Base-by-base conservation (phyloP, 53 echinoderm and acorn worm species). In the Holothuria leucospilota region DNA sequence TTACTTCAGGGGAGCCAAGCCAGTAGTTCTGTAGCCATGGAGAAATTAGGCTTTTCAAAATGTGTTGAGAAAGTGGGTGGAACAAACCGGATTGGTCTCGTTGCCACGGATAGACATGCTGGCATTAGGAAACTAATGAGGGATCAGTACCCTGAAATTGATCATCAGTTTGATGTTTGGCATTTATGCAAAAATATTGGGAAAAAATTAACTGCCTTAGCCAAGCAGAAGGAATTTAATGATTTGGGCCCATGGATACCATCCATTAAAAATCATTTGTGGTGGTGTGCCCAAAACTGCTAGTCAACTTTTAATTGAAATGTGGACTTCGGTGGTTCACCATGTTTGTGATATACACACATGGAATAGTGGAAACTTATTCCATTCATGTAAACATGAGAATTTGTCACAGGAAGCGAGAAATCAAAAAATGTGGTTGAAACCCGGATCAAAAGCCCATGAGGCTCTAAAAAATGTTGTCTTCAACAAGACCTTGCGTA, bases 121-220 rank as follows among this genome's bases (percentile, higher is more conserved):
- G 72, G 88, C 20, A 88, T 88, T 0, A 49, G 39, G 21, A 88
- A 82, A 34, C 14, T 62, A 21, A 16, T 86, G 63, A 74, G 42
- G 26, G 77, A 74, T 30, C 77, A 75, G 34, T 77, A 82, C 62
- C 56, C 82, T 21, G 29, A 71, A 29, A 82, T 83, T 15, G 20
- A 53, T 5, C 88, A 88, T 71, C 88, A 88, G 68, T 88, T 69
- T 39, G 88, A 88, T 59, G 71, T 88, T 6, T 88, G 88, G 83
- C 88, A 88, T 60, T 10, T 88, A 14, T 29, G 34, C 11, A 88
- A 88, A 58, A 29, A 70, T 18, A 59, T 88, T 29, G 71, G 27
- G 16, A 88, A 88, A 42, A 82, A 58, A 34, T 69, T 88, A 21
- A 70, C 21, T 29, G 70, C 39, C n/a, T 82, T 82, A 61, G 82